phyloP scores from a whole-genome alignment of 2,113 vertebrate genomes.

The Turnix velox region DNA sequence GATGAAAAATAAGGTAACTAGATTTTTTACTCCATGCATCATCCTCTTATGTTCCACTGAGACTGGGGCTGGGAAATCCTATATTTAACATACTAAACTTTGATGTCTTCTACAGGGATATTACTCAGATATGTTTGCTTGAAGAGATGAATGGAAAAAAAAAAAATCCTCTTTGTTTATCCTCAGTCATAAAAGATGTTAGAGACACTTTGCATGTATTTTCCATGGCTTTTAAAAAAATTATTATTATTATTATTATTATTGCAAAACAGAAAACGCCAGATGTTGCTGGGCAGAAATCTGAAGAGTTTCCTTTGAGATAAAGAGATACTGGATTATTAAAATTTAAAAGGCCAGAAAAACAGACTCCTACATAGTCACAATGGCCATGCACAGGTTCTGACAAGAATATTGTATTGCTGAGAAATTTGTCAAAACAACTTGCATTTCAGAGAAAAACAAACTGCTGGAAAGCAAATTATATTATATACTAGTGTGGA shows the following conservation, averaged over 20 bases:
- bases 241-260: background rate
- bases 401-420: constrained; percentile 7
- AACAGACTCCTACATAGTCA: constrained; percentile 1
- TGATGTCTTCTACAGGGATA: constrained; percentile 62
- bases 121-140: constrained; percentile 37
- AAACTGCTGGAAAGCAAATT: constrained; percentile 21
- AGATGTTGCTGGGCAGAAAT: constrained; percentile 41
- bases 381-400: constrained; percentile 5
- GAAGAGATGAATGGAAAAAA: constrained; percentile 44
- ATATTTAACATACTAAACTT: constrained; percentile 62
- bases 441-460: constrained; percentile 8
- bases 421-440: constrained; percentile 50
- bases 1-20: constrained; percentile 57
- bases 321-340: background rate
- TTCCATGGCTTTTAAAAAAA: background rate
- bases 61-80: constrained; percentile 47
- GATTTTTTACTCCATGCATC: constrained; percentile 59
- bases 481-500: constrained; percentile 10
- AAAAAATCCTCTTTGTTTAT: constrained; percentile 60
- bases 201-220: constrained; percentile 36
- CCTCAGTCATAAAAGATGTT: constrained; percentile 45
- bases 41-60: constrained; percentile 42
- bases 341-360: constrained; percentile 11
- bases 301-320: constrained; percentile 24
- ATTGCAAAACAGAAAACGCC: constrained; percentile 51